Evolutionary conservation across 2,797 vertebrate genomes (phyloP).

Genomic region (Luscinia megarhynchos): DNA sequence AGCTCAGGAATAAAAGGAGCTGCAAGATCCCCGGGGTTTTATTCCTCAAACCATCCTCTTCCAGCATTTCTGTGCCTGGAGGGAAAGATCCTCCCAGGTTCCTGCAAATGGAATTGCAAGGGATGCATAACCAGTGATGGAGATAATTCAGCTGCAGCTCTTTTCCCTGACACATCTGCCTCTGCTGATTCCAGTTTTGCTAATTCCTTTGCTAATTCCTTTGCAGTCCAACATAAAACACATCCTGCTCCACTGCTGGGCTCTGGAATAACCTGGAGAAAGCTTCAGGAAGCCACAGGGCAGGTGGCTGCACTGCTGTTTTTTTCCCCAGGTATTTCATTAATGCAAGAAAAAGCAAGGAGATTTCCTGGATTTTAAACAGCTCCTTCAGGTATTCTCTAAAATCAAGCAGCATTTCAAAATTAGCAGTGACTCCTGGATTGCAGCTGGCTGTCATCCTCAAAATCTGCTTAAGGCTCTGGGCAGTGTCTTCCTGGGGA

Average conservation of each 20-base stretch:
- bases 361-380: background rate
- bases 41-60: background rate
- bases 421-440: background rate
- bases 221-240: background rate
- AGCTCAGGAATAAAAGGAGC: background rate
- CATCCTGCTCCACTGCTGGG: background rate
- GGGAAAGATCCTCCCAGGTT: background rate
- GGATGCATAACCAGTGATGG: rapidly evolving
- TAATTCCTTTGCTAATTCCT: background rate
- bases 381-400: background rate
- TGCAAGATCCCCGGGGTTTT: rapidly evolving
- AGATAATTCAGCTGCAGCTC: background rate
- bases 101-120: background rate
- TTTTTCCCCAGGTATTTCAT: background rate
- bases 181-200: background rate
- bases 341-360: background rate
- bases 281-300: background rate
- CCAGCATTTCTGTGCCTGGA: background rate
- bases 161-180: background rate
- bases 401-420: background rate
- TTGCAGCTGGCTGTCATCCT: background rate
- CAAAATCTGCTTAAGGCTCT: background rate
- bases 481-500: background rate
- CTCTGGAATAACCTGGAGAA: background rate
- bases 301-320: background rate